Evolutionary conservation across 1,140 invertebrate species (phyloP), one percentile per base, ranked within the genome.

Genomic region (Drosophila takahashii): DNA sequence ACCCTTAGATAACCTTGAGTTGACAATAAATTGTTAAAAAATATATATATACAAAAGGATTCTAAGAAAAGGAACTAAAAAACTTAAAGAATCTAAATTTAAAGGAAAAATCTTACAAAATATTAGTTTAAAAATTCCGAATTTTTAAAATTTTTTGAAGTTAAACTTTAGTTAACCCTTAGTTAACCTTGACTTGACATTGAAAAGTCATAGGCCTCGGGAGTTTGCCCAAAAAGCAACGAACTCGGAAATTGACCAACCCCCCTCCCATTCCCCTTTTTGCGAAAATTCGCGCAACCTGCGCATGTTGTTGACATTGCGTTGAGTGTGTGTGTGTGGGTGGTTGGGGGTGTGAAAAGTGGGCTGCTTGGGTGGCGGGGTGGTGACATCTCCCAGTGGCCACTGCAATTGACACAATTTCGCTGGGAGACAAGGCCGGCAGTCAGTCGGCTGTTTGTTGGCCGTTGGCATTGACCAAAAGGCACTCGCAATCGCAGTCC

Each of bases 361-460:
- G n/a, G 44, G 37, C 7, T 32, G 29, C 8, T 32, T 29, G 27
- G 27, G 27, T 29, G 27, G 4, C 22, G 15, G 16, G 13, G 11
- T 47, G 13, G 16, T 36, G 64, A 47, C 57, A 64, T 32, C 16
- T 32, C 52, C 37, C 64, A 70, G 34, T 62, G 75, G 80, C 45
- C 59, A 83, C 72, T 90, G 89, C 87, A 90, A 91, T 90, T 90
- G 87, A 90, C 87, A 90, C 87, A 90, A 90, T 90, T 90, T 89
- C 53, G 42, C 72, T 66, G 76, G 39, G 64, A 77, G 85, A 78
- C 77, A 72, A 78, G 77, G 61, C 62, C 80, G 60, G 64, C 70
- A 22, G 37, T 16, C 70, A 22, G 37, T 34, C 32, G 56, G 42
- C 56, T 61, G 61, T 22, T 22, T 22, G 54, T 7, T 29, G 27